phyloP scores from a whole-genome alignment of 2,888 invertebrate species.

The Drosophila demipolita region DNA sequence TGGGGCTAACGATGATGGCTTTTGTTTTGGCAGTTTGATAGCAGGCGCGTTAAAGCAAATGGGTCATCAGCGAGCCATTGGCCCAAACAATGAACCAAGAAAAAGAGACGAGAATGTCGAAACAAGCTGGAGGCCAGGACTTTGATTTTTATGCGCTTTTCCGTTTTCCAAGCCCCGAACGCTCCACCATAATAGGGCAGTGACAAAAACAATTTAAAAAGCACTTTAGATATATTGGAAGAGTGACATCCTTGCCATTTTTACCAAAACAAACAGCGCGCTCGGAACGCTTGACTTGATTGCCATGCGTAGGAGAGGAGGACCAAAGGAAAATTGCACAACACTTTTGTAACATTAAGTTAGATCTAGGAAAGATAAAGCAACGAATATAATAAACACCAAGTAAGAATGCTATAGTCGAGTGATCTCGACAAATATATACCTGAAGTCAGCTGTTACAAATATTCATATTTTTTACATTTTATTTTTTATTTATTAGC shows the following conservation, averaged over 20 bases:
- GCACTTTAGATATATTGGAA: slow-evolving; percentile 58
- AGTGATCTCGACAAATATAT: too few species aligned
- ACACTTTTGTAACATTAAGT: slow-evolving; percentile 34
- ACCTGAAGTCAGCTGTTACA: too few species aligned
- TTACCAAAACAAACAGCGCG: slow-evolving; percentile 18
- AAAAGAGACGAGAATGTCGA: neutral
- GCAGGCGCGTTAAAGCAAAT: slow-evolving; percentile 78
- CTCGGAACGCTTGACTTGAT: slow-evolving; percentile 33
- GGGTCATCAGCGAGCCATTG: slow-evolving; percentile 78
- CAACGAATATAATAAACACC: neutral
- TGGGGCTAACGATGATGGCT: slow-evolving; percentile 76
- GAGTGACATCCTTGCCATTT: slow-evolving; percentile 47
- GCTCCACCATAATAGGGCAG: slow-evolving; percentile 44
- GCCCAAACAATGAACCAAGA: slow-evolving; percentile 57
- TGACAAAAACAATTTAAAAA: slow-evolving; percentile 66
- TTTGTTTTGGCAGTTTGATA: slow-evolving; percentile 81
- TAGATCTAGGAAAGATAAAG: slow-evolving; percentile 26
- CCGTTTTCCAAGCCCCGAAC: slow-evolving; percentile 25
- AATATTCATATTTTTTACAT: too few species aligned
- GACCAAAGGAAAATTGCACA: neutral
- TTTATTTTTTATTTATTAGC: too few species aligned
- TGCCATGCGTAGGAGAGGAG: slow-evolving; percentile 14
- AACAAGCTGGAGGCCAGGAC: slow-evolving; percentile 37
- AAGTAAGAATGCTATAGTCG: neutral
- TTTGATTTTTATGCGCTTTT: slow-evolving; percentile 70